Evolutionary conservation across 2,797 vertebrate species (phyloP).

Genomic region (Thunnus albacares): DNA sequence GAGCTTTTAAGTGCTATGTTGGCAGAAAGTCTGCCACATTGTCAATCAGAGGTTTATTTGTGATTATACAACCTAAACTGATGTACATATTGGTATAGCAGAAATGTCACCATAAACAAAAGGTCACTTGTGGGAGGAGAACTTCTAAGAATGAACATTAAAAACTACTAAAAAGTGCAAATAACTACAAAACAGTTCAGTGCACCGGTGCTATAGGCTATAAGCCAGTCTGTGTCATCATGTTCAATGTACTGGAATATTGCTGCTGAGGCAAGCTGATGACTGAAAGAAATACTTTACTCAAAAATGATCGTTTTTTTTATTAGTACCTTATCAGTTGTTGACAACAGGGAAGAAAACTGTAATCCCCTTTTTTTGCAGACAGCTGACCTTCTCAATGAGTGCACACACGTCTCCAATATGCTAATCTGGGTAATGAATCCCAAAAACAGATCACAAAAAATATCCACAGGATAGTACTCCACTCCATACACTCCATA

Average conservation of each 20-base stretch:
- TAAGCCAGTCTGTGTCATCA: slow-evolving; percentile 22
- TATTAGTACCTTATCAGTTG: slow-evolving; percentile 13
- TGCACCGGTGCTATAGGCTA: slow-evolving; percentile 5
- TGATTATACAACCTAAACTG: slow-evolving; percentile 3
- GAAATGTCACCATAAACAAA: slow-evolving; percentile 13
- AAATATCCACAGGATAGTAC: not conserved
- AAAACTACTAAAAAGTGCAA: slow-evolving; percentile 10
- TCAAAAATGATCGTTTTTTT: not conserved
- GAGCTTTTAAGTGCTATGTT: slow-evolving; percentile 37
- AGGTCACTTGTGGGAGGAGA: not conserved
- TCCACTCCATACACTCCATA: too few relatives aligned
- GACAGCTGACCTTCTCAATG: slow-evolving; percentile 18
- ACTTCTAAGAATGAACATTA: not conserved
- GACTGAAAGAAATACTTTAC: slow-evolving; percentile 25
- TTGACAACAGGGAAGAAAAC: not conserved
- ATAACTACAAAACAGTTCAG: slow-evolving; percentile 3
- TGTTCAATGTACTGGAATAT: slow-evolving; percentile 31
- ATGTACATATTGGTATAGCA: slow-evolving; percentile 14
- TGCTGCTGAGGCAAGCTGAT: slow-evolving; percentile 37
- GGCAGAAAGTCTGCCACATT: slow-evolving; percentile 29
- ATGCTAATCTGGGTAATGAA: too few relatives aligned
- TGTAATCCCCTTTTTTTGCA: not conserved
- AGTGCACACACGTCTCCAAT: slow-evolving; percentile 10
- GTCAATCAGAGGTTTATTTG: slow-evolving; percentile 30
- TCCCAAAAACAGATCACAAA: too few relatives aligned